Conservation (phyloP, 2,888 invertebrate species). For the Philaethria dido region DNA sequence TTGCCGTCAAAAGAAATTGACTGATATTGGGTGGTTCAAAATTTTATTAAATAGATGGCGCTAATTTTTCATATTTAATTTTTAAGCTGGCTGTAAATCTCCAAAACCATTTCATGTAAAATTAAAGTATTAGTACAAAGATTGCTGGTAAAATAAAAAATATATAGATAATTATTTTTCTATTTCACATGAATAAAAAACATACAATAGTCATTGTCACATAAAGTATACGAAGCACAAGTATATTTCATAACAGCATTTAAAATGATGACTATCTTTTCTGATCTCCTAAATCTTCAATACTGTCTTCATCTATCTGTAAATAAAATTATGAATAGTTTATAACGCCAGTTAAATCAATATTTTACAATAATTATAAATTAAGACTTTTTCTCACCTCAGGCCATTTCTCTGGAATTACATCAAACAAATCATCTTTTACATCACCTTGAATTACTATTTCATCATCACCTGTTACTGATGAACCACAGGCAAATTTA, state of each 20-base stretch:
- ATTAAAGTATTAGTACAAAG: conserved; percentile 36
- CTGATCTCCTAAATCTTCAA: conserved; percentile 96
- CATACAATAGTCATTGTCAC: conserved; percentile 34
- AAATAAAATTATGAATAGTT: conserved; percentile 50
- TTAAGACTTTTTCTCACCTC: no score
- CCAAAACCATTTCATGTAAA: neutral
- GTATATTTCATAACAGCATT: conserved; percentile 22
- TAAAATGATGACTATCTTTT: conserved; percentile 87
- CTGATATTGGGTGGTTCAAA: no score
- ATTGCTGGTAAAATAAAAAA: conserved; percentile 54
- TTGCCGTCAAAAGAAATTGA: neutral
- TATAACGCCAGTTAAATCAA: neutral
- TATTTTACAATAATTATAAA: no score
- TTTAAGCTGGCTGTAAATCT: neutral
- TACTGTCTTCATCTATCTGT: conserved; percentile 94
- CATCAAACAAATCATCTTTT: conserved; percentile 98
- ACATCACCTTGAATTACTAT: conserved; percentile 99
- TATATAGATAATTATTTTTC: conserved; percentile 55
- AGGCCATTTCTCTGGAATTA: conserved; percentile 99
- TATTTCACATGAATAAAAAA: conserved; percentile 45
- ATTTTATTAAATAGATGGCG: neutral
- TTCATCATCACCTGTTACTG: conserved; percentile 99
- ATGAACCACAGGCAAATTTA: conserved; percentile 99
- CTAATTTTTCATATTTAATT: neutral
- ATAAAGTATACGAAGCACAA: conserved; percentile 34